phyloP scores from a whole-genome alignment of 2,888 invertebrate species.

The Cremastobaeus sp. region DNA sequence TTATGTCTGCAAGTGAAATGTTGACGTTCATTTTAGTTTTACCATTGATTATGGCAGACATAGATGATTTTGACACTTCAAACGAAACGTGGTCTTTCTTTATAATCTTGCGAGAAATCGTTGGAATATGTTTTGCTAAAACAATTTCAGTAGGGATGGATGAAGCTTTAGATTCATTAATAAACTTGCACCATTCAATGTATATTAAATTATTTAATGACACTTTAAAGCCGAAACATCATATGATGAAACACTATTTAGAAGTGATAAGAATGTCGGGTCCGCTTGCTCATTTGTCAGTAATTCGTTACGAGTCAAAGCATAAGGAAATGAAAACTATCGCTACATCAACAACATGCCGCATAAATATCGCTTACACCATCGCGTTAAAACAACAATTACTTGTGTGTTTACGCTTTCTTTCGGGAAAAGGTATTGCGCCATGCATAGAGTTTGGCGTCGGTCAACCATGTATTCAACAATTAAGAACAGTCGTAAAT shows the following conservation, averaged over 20 bases:
- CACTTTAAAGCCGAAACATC: background rate
- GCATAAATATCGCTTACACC: no score
- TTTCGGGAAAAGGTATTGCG: no score
- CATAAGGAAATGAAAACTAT: no score
- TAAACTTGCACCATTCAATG: background rate
- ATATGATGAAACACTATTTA: background rate
- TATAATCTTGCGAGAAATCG: constrained; percentile 6
- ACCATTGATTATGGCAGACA: constrained; percentile 9
- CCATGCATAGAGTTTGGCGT: no score
- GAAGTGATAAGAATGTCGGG: background rate
- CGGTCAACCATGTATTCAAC: no score
- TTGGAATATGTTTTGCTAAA: constrained; percentile 11
- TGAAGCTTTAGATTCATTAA: background rate
- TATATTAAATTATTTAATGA: background rate
- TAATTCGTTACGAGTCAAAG: no score
- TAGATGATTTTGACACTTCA: background rate
- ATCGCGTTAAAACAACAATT: no score
- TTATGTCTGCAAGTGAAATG: constrained; percentile 35
- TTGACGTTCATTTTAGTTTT: constrained; percentile 20
- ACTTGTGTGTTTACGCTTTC: no score
- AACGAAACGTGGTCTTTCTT: background rate
- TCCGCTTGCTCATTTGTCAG: no score
- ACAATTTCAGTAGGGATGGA: constrained; percentile 7
- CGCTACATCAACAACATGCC: no score
- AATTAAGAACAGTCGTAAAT: no score